Percentiles rank a stretch among this genome's conserved stretches.
Conservation (phyloP, 64 coral and sea anemone genomes). For the Montipora cactus region DNA sequence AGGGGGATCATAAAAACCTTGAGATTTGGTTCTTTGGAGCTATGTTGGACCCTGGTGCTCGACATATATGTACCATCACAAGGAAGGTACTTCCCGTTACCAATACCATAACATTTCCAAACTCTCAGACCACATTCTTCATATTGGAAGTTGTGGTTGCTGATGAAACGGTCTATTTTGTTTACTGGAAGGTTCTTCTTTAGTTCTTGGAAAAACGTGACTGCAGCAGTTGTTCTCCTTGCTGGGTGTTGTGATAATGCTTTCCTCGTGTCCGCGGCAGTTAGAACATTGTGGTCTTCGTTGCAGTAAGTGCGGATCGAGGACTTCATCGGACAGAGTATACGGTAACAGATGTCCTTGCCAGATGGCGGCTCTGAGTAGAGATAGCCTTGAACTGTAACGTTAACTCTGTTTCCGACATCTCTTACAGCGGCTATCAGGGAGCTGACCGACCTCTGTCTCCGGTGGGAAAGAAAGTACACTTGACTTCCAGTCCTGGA, state of each 20-base stretch:
- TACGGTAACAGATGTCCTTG: constrained; percentile 66
- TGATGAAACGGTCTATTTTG: constrained; percentile 41
- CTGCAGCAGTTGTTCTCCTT: constrained; percentile 45
- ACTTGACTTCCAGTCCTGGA: too few species aligned
- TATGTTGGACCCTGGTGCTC: constrained; percentile 64
- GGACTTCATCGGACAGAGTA: neutral
- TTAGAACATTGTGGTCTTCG: constrained; percentile 58
- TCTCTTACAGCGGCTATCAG: constrained; percentile 34
- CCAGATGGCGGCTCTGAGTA: constrained; percentile 68
- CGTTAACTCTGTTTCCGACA: constrained; percentile 37
- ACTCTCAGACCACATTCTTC: constrained; percentile 70
- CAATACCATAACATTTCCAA: constrained; percentile 71
- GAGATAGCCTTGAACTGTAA: constrained; percentile 55
- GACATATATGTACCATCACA: neutral
- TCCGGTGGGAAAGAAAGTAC: too few species aligned
- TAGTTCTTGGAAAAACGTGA: constrained; percentile 19
- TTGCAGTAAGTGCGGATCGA: neutral
- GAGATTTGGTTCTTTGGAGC: constrained; percentile 41
- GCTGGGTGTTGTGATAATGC: constrained; percentile 48
- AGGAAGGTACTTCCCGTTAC: constrained; percentile 51
- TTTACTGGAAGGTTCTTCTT: constrained; percentile 34
- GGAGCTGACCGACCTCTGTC: neutral
- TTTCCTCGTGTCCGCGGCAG: constrained; percentile 24
- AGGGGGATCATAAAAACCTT: constrained; percentile 44
- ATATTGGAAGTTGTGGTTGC: constrained; percentile 67